These are phyloP conservation scores for Probaryconus sp. DNA, from an alignment of 1,140 invertebrate genomes.

Conservation along the genomic window DNA sequence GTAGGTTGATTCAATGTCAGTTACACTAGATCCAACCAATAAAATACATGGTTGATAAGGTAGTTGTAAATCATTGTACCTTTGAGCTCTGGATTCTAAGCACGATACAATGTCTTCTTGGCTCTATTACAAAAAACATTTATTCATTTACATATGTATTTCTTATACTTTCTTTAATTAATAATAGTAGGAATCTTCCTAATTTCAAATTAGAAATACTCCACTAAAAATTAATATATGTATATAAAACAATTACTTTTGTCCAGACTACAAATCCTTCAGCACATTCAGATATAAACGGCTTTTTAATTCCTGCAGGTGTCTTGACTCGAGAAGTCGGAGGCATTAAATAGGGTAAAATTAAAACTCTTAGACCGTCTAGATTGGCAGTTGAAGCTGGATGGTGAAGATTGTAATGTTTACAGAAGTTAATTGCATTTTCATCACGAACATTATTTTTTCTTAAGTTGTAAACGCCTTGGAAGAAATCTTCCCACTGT, in stretches of 20 bases:
- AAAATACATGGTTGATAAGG: slow-evolving; percentile 45
- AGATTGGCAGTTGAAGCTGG: slow-evolving; percentile 12
- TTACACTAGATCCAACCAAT: slow-evolving; percentile 26
- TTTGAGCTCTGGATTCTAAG: slow-evolving; percentile 40
- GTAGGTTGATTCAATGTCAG: slow-evolving; percentile 34
- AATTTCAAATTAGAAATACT: too few relatives aligned
- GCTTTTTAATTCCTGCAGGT: slow-evolving; percentile 50
- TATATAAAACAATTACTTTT: slow-evolving; percentile 20
- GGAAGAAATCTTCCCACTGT: slow-evolving; percentile 51
- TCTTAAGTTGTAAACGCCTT: slow-evolving; percentile 34
- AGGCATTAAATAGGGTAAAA: slow-evolving; percentile 49
- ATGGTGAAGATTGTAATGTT: slow-evolving; percentile 43
- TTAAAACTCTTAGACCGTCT: slow-evolving; percentile 37
- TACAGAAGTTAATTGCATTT: slow-evolving; percentile 40
- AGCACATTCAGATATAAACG: slow-evolving; percentile 50
- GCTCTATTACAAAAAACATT: slow-evolving; percentile 11
- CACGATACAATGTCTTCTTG: slow-evolving; percentile 27
- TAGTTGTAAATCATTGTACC: slow-evolving; percentile 38
- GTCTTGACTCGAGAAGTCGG: slow-evolving; percentile 51
- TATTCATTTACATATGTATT: neutral
- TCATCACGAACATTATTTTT: slow-evolving; percentile 47
- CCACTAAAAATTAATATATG: too few relatives aligned
- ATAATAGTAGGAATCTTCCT: too few relatives aligned
- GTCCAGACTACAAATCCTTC: slow-evolving; percentile 52
- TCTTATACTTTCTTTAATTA: slow-evolving; percentile 3